These are phyloP conservation scores for Lithodes maja DNA, from an alignment of 2,888 invertebrate species.

Conservation along the genomic window DNA sequence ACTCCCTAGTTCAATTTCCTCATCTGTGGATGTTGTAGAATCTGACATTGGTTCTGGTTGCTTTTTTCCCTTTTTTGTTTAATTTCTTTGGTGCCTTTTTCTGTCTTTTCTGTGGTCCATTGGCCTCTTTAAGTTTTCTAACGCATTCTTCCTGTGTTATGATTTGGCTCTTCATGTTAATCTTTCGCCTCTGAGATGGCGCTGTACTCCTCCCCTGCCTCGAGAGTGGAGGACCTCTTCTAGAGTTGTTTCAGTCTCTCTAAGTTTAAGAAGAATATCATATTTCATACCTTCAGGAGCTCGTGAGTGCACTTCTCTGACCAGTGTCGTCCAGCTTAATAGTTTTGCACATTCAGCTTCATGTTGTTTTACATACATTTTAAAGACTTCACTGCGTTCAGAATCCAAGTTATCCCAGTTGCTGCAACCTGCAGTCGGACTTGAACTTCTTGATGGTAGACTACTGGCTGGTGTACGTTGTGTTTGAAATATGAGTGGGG, in stretches of 20 bases:
- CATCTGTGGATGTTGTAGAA: background rate
- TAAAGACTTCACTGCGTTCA: background rate
- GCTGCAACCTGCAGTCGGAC: background rate
- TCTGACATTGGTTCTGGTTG: conserved; percentile 21
- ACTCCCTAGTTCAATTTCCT: conserved; percentile 5
- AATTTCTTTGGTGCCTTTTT: background rate
- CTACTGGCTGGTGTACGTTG: no score
- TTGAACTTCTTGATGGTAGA: no score
- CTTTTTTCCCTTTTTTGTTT: conserved; percentile 13
- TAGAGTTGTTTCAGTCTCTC: conserved; percentile 5
- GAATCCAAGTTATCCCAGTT: background rate
- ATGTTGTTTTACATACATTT: conserved; percentile 12
- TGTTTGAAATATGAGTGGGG: no score
- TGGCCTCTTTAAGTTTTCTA: background rate
- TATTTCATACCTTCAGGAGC: conserved; percentile 27
- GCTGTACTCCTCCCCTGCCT: background rate
- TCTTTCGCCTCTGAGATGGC: background rate
- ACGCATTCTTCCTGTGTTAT: background rate
- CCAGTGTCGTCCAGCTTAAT: conserved; percentile 7
- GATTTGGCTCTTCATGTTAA: conserved; percentile 3
- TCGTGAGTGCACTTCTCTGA: conserved; percentile 11
- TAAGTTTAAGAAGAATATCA: background rate
- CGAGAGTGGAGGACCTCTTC: background rate
- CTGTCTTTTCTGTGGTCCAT: background rate
- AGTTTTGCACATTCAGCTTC: conserved; percentile 7